Conservation (phyloP, 2,113 vertebrate genomes). For the Zingel zingel region DNA sequence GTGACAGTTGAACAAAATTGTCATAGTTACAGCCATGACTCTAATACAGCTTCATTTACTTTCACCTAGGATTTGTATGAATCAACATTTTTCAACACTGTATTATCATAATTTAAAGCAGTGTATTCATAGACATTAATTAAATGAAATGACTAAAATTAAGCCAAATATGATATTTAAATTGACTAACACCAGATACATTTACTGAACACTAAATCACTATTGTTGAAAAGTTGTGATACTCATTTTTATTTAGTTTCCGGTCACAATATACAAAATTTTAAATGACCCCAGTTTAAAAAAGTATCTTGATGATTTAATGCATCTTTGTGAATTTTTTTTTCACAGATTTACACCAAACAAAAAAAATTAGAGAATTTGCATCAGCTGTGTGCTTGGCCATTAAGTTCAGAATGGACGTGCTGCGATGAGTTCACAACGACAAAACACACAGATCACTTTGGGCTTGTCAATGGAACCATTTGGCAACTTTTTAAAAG, state of each 20-base stretch:
- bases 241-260: not conserved
- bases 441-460: too few species aligned
- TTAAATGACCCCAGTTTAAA: not conserved
- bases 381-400: too few species aligned
- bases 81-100: not conserved
- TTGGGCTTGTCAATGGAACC: too few species aligned
- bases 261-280: not conserved
- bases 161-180: not conserved
- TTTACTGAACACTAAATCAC: conserved; percentile 8
- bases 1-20: not conserved
- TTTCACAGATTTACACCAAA: not conserved
- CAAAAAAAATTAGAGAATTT: too few species aligned
- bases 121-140: not conserved
- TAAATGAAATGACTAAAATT: not conserved
- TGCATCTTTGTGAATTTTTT: not conserved
- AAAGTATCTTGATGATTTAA: not conserved
- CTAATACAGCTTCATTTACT: not conserved
- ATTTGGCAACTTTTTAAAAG: too few species aligned
- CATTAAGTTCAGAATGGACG: too few species aligned
- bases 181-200: not conserved
- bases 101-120: not conserved
- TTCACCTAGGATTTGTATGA: not conserved
- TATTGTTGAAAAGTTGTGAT: not conserved
- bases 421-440: too few species aligned
- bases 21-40: not conserved